phyloP scores from a whole-genome alignment of 2,888 invertebrate species.

The Eilema depressum region DNA sequence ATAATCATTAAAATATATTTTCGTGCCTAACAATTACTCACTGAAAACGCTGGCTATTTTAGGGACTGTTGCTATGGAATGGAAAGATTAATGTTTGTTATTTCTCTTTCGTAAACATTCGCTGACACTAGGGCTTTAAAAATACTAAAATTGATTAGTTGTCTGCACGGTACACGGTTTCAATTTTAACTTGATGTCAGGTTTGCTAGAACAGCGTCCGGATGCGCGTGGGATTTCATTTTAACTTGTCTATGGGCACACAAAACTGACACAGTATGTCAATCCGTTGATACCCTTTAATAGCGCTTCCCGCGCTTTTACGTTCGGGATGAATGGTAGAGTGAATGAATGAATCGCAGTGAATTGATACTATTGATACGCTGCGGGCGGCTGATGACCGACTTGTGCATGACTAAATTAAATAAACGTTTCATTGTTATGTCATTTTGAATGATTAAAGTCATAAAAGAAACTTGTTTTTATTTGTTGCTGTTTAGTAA shows the following conservation, averaged over 20 bases:
- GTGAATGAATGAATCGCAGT: constrained; percentile 54
- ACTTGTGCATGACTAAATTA: constrained; percentile 60
- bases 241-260: constrained; percentile 40
- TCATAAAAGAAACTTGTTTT: constrained; percentile 37
- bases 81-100: constrained; percentile 40
- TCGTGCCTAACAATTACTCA: constrained; percentile 33
- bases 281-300: constrained; percentile 44
- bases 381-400: constrained; percentile 61
- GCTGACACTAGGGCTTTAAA: constrained; percentile 38
- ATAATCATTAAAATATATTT: constrained; percentile 33
- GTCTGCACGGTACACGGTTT: constrained; percentile 35
- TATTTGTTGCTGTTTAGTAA: constrained; percentile 40
- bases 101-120: constrained; percentile 35
- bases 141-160: constrained; percentile 44
- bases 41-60: constrained; percentile 30
- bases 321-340: constrained; percentile 58
- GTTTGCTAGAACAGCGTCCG: constrained; percentile 26
- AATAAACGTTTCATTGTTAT: constrained; percentile 53
- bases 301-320: constrained; percentile 60
- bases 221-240: constrained; percentile 50
- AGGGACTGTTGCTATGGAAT: constrained; percentile 46
- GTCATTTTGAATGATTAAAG: constrained; percentile 44
- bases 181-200: constrained; percentile 41
- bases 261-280: constrained; percentile 40
- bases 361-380: constrained; percentile 47